Percentiles rank a stretch among this genome's conserved stretches.
These are phyloP conservation scores for Cavia aperea DNA, from an alignment of 2,113 vertebrate species.

Conservation along the genomic window DNA sequence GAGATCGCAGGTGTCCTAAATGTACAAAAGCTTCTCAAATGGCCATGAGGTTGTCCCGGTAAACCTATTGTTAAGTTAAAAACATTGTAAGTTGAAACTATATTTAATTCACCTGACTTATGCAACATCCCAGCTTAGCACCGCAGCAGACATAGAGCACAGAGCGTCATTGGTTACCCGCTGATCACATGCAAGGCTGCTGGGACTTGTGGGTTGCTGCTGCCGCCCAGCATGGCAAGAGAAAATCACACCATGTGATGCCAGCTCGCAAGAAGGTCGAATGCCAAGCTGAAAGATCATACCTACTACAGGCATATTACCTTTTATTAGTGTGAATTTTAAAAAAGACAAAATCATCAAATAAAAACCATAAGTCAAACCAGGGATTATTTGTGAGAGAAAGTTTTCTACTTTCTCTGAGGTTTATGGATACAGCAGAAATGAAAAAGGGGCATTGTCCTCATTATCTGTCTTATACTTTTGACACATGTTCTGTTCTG, in stretches of 20 bases:
- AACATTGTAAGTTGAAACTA: background rate
- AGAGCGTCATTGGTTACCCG: background rate
- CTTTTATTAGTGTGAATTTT: background rate
- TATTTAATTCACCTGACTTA: background rate
- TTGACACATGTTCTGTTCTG: background rate
- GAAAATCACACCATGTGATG: background rate
- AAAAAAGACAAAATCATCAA: too few species aligned
- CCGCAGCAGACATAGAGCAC: too few species aligned
- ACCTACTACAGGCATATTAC: background rate
- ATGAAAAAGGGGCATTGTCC: background rate
- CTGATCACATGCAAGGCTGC: background rate
- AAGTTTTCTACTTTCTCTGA: background rate
- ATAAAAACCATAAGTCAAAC: background rate
- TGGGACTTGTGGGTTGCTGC: background rate
- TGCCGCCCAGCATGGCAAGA: background rate
- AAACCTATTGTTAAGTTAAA: background rate
- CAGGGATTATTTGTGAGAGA: background rate
- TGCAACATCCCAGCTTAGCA: background rate
- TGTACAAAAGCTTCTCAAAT: background rate
- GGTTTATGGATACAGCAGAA: background rate
- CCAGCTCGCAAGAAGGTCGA: background rate
- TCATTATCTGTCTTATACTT: background rate
- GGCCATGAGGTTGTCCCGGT: background rate
- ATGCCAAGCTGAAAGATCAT: background rate
- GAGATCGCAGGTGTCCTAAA: background rate